Evolutionary conservation across 2,888 invertebrate genomes (phyloP), one percentile per base, ranked within the genome.

Genomic region (Orthosia gothica): DNA sequence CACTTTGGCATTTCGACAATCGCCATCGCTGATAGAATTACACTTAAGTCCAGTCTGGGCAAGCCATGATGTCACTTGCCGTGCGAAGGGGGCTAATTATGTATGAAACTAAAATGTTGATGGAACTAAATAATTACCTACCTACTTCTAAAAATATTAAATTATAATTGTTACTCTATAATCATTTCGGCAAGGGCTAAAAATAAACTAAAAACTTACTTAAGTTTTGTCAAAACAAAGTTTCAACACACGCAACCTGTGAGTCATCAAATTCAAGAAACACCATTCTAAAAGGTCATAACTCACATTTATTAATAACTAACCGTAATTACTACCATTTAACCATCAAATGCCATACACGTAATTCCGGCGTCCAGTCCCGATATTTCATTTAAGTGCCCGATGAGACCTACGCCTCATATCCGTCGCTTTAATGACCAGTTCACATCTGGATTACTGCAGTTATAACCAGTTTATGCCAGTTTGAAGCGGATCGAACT

Each of bases 371-470:
- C n/a, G 69, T 81, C 73, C 64, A 61, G 23, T 71, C 52, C 40
- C 79, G 65, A 86, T 82, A 87, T 86, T 83, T 83, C 86, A 80
- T 79, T 81, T 81, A 70, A 79, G 73, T 77, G 68, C 76, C 73
- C 83, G 74, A 84, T 81, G 83, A 82, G 79, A 81, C 80, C 84
- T 84, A 82, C 82, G 77, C 70, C 85, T 91, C 90, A 91, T 90
- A 91, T 92, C 92, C 92, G 90, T 70, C 68, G 79, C 64, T 83
- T 84, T 91, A 90, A 91, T 90, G 87, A 89, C 87, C 81, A 84
- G 84, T 81, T 82, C 75, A 69, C 74, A 81, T 76, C 77, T 79
- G 73, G 66, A 81, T 82, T 79, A 78, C 71, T 82, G 69, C 87
- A 79, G 84, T 61, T 82, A 82, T 86, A 87, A 87, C 82, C 82